Conservation (phyloP, 1,140 invertebrate species). For the Hylaeus volcanicus region DNA sequence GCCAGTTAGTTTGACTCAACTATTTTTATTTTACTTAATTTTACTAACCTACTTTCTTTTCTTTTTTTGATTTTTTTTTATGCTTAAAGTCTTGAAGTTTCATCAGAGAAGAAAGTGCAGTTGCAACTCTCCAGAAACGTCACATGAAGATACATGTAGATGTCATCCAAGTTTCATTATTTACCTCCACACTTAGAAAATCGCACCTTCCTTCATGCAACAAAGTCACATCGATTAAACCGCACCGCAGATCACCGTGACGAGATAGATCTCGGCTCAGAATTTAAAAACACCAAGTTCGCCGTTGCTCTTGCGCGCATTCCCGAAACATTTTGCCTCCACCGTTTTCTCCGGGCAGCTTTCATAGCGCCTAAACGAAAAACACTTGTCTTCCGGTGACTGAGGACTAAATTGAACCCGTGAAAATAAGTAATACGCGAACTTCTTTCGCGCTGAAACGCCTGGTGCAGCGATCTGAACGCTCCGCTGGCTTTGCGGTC, state of each 20-base stretch:
- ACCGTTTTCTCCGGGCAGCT: background rate
- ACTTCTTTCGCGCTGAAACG: background rate
- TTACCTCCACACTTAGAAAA: too few relatives aligned
- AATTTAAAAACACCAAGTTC: background rate
- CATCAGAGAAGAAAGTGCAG: too few relatives aligned
- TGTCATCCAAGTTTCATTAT: too few relatives aligned
- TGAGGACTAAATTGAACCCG: conserved; percentile 17
- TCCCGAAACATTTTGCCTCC: background rate
- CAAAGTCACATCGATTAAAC: background rate
- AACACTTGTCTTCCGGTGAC: background rate
- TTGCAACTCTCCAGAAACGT: too few relatives aligned
- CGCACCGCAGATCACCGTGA: background rate
- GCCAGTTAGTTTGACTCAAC: background rate
- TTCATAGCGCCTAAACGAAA: conserved; percentile 16
- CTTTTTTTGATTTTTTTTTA: too few relatives aligned
- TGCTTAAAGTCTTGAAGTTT: too few relatives aligned
- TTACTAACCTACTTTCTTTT: too few relatives aligned
- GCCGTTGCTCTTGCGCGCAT: background rate
- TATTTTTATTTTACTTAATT: too few relatives aligned
- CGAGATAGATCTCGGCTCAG: background rate
- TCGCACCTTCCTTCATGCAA: too few relatives aligned
- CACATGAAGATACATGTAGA: too few relatives aligned
- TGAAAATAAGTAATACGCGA: conserved; percentile 12
- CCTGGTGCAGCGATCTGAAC: background rate
- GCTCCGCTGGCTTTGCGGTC: conserved; percentile 7